Evolutionary conservation across 2,113 vertebrate genomes (phyloP).

Genomic region (Periophthalmodon schlosseri): DNA sequence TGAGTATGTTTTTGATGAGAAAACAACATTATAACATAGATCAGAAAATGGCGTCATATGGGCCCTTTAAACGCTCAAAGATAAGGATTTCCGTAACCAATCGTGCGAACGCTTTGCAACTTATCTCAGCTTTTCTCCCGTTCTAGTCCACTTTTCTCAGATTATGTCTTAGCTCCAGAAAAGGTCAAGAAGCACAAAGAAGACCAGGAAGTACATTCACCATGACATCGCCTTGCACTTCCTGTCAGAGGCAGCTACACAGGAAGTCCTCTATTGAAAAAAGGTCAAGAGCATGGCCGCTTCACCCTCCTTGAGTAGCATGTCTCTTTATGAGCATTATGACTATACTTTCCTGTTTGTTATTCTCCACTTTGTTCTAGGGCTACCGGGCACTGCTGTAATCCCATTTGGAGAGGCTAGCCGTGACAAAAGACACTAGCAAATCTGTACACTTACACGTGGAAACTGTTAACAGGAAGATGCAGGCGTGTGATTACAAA

Average conservation of each 20-base stretch:
- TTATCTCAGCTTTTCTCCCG: background rate
- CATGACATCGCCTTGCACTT: slow-evolving; percentile 42
- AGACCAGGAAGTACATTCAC: slow-evolving; percentile 22
- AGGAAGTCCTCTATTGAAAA: slow-evolving; percentile 41
- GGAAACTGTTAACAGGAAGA: slow-evolving; percentile 4
- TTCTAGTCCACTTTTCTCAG: slow-evolving; percentile 1
- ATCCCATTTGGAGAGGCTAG: slow-evolving; percentile 37
- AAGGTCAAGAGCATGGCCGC: slow-evolving; percentile 30
- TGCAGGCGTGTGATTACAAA: slow-evolving; percentile 23
- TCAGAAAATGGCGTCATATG: too few species aligned
- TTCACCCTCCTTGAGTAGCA: slow-evolving; percentile 10
- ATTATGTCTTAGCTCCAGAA: slow-evolving; percentile 3
- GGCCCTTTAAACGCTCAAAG: background rate
- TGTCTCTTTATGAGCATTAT: background rate
- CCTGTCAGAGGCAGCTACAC: slow-evolving; percentile 33
- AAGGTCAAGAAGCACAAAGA: slow-evolving; percentile 2
- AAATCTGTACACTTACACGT: slow-evolving; percentile 7
- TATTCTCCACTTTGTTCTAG: slow-evolving; percentile 1
- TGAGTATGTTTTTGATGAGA: too few species aligned
- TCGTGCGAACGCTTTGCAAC: background rate
- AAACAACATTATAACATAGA: too few species aligned
- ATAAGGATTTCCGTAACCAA: background rate
- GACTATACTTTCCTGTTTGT: background rate
- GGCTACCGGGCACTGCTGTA: slow-evolving; percentile 7
- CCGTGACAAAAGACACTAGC: background rate